Base-by-base conservation (phyloP, 2,888 invertebrate genomes). In the Nyleta sp. region DNA sequence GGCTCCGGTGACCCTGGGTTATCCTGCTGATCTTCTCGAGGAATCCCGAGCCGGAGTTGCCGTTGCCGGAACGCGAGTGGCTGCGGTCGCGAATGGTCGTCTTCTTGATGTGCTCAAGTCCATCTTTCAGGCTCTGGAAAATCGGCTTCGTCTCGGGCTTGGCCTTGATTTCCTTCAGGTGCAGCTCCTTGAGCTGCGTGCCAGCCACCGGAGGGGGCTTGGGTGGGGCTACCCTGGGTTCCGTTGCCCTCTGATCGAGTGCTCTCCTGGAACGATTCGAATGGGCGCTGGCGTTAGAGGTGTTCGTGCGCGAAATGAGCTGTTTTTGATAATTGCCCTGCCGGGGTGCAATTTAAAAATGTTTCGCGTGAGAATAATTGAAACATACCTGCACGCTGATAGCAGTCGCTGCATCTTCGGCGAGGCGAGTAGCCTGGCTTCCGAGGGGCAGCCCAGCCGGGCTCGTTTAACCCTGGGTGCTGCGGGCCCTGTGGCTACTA, bases 321-420 rank as follows among this genome's bases (percentile, higher is more conserved):
- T 52, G 4, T 20, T 67, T 52, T 65, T 60, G 52, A 59, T 67
- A 53, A 74, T 53, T 42, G 13, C 17, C 44, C 18, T 10, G n/a
- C 18, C 2, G 11, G 13, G 33, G 38, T 75, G 65, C 48, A 53
- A 67, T 67, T 60, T 60, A 60, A 62, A 68, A 74, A 68, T 68
- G 11, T 48, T 31, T 60, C 15, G 68, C 75, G 62, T 68, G 74
- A 55, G 7, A 62, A 44, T 68, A 68, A 71, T 70, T 60, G 64
- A 60, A 60, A 78, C 70, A 44, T 85, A 89, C 89, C 91, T 89
- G 87, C 92, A 92, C 70, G 90, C 91, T 3, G 90, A 91, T 13
- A 92, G 84, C 55, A 92, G 88, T 78, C 90, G 88, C 71, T 91
- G 91, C 87, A 91, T 91, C 81, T 91, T 90, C 5, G 91, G 91